phyloP scores from a whole-genome alignment of 2,113 vertebrate genomes.

The Caranx melampygus region DNA sequence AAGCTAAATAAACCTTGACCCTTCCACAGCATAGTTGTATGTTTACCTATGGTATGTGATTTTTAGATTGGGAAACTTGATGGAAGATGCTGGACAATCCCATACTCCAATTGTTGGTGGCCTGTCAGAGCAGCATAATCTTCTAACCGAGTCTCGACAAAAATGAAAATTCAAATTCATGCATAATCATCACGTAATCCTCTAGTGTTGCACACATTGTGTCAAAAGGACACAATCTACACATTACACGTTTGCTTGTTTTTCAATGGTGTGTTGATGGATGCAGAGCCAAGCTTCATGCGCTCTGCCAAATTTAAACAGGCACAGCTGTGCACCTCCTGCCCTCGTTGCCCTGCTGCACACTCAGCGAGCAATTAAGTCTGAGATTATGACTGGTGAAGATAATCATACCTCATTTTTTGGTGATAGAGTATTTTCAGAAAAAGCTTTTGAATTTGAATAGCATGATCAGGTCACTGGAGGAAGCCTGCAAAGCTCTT shows the following conservation, averaged over 20 bases:
- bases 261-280: not conserved
- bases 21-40: no score
- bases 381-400: constrained; percentile 19
- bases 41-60: no score
- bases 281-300: constrained; percentile 2
- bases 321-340: constrained; percentile 50
- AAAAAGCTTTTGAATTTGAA: constrained; percentile 44
- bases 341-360: constrained; percentile 21
- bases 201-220: no score
- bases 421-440: constrained; percentile 38
- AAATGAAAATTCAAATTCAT: not conserved
- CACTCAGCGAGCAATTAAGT: constrained; percentile 25
- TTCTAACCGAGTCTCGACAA: not conserved
- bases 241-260: not conserved
- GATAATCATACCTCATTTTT: constrained; percentile 52
- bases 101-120: no score
- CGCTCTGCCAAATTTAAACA: constrained; percentile 14
- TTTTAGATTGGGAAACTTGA: no score
- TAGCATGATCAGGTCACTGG: constrained; percentile 34
- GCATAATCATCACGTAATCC: not conserved
- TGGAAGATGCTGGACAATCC: no score
- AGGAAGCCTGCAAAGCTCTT: constrained; percentile 18
- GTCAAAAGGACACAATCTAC: not conserved
- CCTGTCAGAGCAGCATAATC: no score
- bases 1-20: no score